phyloP scores from a whole-genome alignment of 2,888 invertebrate species.

The Polyommatus iphigenia region DNA sequence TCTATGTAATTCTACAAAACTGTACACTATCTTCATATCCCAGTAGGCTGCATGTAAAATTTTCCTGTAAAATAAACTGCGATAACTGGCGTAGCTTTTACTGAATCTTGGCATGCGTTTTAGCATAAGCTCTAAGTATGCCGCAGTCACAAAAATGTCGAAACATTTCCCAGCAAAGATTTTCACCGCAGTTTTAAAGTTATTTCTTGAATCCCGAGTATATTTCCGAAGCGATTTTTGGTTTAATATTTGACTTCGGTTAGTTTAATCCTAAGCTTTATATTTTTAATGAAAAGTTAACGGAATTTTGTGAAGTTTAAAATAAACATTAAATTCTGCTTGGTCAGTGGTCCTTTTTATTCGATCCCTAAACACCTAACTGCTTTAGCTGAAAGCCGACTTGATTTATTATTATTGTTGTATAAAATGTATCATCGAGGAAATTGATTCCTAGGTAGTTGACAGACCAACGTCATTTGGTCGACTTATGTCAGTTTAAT shows the following conservation, averaged over 20 bases:
- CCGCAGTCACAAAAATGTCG: conserved; percentile 13
- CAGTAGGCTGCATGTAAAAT: background rate
- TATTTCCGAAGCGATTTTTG: background rate
- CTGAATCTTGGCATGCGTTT: conserved; percentile 6
- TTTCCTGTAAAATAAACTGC: background rate
- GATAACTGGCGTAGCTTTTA: background rate
- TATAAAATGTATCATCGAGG: too few species aligned
- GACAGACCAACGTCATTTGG: too few species aligned
- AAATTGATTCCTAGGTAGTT: too few species aligned
- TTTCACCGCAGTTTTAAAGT: conserved; percentile 18
- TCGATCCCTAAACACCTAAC: too few species aligned
- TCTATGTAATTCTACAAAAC: background rate
- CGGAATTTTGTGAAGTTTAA: background rate
- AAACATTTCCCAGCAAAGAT: conserved; percentile 18
- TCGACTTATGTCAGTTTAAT: too few species aligned
- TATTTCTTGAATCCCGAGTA: background rate
- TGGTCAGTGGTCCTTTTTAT: background rate
- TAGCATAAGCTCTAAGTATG: conserved; percentile 2
- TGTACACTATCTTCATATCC: background rate
- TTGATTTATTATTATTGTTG: too few species aligned
- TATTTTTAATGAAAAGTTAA: background rate
- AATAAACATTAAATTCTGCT: background rate
- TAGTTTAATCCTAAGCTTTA: background rate
- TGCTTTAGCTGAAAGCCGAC: too few species aligned
- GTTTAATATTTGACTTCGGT: conserved; percentile 7